Evolutionary conservation across 2,797 vertebrate species (phyloP), one percentile per base, ranked within the genome.

Genomic region (Xenops minutus): DNA sequence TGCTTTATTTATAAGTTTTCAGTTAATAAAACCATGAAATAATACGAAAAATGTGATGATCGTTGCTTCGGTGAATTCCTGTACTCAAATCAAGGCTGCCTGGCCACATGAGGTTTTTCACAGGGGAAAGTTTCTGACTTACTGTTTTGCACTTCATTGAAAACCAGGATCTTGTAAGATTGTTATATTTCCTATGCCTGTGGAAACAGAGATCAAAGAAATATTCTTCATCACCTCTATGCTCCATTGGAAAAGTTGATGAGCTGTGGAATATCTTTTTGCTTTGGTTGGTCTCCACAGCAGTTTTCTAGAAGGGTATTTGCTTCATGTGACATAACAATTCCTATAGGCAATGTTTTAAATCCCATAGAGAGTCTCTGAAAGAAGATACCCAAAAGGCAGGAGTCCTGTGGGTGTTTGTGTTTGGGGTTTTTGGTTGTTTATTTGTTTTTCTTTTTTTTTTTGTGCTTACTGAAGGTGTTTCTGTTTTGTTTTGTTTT

Each of bases 231-330:
- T 85, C 73, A 84, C 59, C 78, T 83, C 79, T 78, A 16, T 54
- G 73, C 77, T 92, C 89, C 77, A 10, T 86, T 96, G 88, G 48
- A 93, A 93, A 84, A 92, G 73, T 7, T 85, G 85, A 96, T 96
- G 96, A 93, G 19, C 62, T 96, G 72, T 68, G 93, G 81, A 84
- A 85, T 56, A 55, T 80, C 30, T 95, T 82, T 68, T 94, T 81
- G n/a, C 43, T 85, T 89, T 89, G 74, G 29, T 61, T 95, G 30
- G 36, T 59, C 68, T 88, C 54, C 34, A 2, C 11, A 66, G 41
- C 12, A 19, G 17, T 55, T 93, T 36, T 55, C 88, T 78, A 88
- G 29, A 36, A 89, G 56, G 4, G 0, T 80, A 63, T 91, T 96
- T 95, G 13, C 51, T 93, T 78, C 64, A 22, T 58, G 9, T 62